Evolutionary conservation across 2,888 invertebrate genomes (phyloP).

Genomic region (Linhomoeus sp.): DNA sequence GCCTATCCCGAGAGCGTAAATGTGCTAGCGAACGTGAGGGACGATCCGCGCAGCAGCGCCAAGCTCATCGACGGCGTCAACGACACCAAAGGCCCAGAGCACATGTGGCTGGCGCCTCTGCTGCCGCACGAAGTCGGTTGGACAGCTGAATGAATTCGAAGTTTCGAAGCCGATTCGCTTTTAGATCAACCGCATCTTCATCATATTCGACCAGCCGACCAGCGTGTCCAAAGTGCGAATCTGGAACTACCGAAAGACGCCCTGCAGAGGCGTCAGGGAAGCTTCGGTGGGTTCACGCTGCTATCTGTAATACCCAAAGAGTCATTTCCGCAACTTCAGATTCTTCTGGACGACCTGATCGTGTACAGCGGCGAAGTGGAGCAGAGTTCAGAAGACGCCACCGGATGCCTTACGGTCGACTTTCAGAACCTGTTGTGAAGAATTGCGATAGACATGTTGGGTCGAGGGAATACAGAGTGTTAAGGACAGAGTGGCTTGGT

Average conservation of each 20-base stretch:
- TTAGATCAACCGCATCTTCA: constrained; percentile 47
- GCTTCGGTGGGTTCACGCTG: constrained; percentile 45
- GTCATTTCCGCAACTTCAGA: constrained; percentile 32
- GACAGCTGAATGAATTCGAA: background rate
- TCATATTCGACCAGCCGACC: constrained; percentile 55
- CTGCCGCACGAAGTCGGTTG: constrained; percentile 38
- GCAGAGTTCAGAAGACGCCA: constrained; percentile 5
- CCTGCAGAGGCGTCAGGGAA: constrained; percentile 54
- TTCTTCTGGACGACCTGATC: constrained; percentile 57
- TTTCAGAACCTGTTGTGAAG: too few relatives aligned
- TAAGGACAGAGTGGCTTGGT: too few relatives aligned
- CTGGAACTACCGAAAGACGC: constrained; percentile 65
- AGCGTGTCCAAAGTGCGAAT: constrained; percentile 51
- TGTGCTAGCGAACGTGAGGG: constrained; percentile 40
- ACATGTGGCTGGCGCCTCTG: constrained; percentile 57
- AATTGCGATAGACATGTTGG: too few relatives aligned
- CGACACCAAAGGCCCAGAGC: constrained; percentile 43
- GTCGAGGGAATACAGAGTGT: too few relatives aligned
- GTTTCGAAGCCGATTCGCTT: constrained; percentile 3
- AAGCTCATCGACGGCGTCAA: constrained; percentile 52
- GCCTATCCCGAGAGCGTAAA: constrained; percentile 59
- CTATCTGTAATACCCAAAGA: background rate
- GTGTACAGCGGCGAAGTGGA: constrained; percentile 52
- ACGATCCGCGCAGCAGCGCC: constrained; percentile 53
- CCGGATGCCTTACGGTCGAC: background rate